Conservation (phyloP, 2,113 vertebrate species). For the Pelecanus crispus region DNA sequence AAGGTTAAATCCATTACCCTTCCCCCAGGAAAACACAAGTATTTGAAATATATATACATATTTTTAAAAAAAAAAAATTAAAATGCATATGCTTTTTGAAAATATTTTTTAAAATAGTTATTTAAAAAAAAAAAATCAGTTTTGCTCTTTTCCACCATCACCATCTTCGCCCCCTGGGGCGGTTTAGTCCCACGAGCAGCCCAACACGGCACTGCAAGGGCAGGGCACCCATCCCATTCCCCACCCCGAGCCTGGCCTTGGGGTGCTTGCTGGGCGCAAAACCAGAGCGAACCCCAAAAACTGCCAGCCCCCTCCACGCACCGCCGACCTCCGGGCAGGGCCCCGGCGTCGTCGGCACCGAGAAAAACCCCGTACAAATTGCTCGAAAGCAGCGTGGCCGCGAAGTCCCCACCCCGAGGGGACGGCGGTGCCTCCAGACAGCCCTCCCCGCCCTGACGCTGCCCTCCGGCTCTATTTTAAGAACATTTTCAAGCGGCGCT, state of each 20-base stretch:
- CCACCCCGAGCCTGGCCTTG: background rate
- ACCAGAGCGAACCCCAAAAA: background rate
- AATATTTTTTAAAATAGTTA: background rate
- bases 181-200: background rate
- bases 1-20: background rate
- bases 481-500: background rate
- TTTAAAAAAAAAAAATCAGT: background rate
- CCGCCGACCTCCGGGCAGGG: no score
- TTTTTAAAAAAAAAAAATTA: background rate
- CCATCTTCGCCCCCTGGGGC: background rate
- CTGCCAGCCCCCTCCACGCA: accelerated
- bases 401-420: background rate
- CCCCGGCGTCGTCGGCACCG: accelerated
- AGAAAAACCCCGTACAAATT: background rate
- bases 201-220: background rate
- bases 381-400: background rate
- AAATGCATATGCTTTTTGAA: no score
- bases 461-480: slow-evolving; percentile 2
- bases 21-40: background rate
- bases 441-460: background rate
- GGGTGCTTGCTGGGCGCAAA: background rate
- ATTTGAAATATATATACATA: background rate
- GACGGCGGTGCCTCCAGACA: background rate
- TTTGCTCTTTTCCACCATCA: background rate
- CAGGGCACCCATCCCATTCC: background rate